These are phyloP conservation scores for Melinaea marsaeus DNA, from an alignment of 2,888 invertebrate species.

Conservation along the genomic window DNA sequence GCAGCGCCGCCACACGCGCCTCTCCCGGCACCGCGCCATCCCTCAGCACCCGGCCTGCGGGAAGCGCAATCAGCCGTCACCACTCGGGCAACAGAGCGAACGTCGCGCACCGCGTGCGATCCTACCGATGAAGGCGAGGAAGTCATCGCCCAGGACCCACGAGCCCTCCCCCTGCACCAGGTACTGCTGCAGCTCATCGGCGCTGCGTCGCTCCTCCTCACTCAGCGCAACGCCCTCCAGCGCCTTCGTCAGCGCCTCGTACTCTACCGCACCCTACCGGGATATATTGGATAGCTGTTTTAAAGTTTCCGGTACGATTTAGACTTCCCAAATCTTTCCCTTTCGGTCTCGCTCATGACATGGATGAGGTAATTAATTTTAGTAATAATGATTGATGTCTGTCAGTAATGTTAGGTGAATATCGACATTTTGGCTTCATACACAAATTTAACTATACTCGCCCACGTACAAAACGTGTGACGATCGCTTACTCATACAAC, in stretches of 20 bases:
- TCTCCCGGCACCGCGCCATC: conserved; percentile 78
- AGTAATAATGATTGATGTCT: no score
- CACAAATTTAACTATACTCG: conserved; percentile 1
- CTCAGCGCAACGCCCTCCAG: conserved; percentile 83
- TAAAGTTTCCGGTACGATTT: no score
- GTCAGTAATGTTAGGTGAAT: no score
- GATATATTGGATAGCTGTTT: not conserved
- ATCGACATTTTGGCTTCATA: not conserved
- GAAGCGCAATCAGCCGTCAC: conserved; percentile 84
- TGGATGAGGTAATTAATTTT: no score
- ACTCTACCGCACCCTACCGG: conserved; percentile 82
- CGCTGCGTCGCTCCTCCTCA: conserved; percentile 84
- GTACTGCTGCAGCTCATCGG: conserved; percentile 92
- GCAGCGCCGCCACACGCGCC: conserved; percentile 82
- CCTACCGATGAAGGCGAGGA: conserved; percentile 87
- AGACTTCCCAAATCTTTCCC: no score
- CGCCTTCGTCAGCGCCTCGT: conserved; percentile 82
- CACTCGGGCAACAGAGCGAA: not conserved
- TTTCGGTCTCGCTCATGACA: no score
- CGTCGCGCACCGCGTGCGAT: not conserved
- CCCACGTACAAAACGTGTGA: conserved; percentile 5
- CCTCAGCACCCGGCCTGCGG: conserved; percentile 76
- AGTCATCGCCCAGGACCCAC: conserved; percentile 94
- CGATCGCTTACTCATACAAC: not conserved
- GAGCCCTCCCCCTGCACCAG: conserved; percentile 93